Base-by-base conservation (phyloP, 2,113 vertebrate species). In the Chamaetylas fuelleborni region DNA sequence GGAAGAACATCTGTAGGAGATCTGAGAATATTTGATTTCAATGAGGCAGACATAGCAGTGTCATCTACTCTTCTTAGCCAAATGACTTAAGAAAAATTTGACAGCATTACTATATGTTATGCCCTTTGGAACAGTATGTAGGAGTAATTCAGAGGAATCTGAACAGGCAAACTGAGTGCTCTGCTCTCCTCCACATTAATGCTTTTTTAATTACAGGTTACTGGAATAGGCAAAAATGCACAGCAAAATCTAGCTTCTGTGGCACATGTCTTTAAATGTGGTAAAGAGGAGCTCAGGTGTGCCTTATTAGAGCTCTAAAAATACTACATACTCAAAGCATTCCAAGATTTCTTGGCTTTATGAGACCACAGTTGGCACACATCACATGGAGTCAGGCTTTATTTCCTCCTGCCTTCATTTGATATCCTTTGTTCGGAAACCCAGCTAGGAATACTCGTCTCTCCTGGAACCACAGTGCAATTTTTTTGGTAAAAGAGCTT, bases 251-350 rank as follows among this genome's bases (percentile, higher is more conserved):
- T 48, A 91, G 19, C 53, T 88, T 94, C 60, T 76, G 69, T 89
- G 83, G 72, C 28, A 79, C 36, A 6, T 86, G 53, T 61, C 92
- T 91, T 95, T 92, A 95, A 81, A 91, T 95, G 84, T 87, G 94
- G 92, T 93, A 57, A 78, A 89, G 74, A 81, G 65, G 48, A 92
- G 57, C 61, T 97, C 79, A 95, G 82, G 90, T 95, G 82, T 93
- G 88, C 74, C 60, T 80, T 92, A 70, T 94, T 97, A 92, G 58
- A 86, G 33, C 67, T 94, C 76, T 95, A 90, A 95, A 94, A 95
- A 94, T 95, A 92, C 34, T 86, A 34, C 45, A 34, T 50, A 67
- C 77, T 81, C 56, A 78, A 92, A 91, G 69, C 72, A 88, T 94
- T 96, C 91, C 86, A 84, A 86, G 56, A 83, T 94, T 93, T 91